Base-by-base conservation (phyloP, 1,140 invertebrate species). In the Drosophila suzukii region DNA sequence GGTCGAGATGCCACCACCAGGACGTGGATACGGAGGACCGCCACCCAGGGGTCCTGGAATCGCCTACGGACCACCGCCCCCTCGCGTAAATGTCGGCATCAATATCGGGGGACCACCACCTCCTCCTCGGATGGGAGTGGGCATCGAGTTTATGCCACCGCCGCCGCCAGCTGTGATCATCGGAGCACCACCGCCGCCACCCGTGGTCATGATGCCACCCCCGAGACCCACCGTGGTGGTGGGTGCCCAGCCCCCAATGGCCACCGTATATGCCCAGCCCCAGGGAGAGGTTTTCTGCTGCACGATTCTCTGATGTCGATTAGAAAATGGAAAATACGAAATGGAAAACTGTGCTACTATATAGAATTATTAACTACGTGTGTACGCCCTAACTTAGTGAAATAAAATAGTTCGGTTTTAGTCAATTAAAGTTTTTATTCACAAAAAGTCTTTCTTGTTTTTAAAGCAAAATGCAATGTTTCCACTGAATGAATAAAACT, bases 1-100 rank as follows among this genome's bases (percentile, higher is more conserved):
- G 78, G 47, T 61, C 59, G 36, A 59, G 68, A 91, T 91, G 88
- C 88, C 88, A 38, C 88, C 85, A 11, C 82, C 81, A 57, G 81
- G 76, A 54, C 81, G 70, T 32, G 83, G 78, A 30, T 85, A 77
- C 15, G 78, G 88, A 43, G 81, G 84, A 36, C 78, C 75, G 6
- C 75, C 61, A 6, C 59, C 62, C n/a, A 56, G 53, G 15, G 73
- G 81, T 1, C 71, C 85, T 0, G 80, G 76, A 46, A 76, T 75
- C 3, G 49, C 66, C 53, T 78, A 58, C 54, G 67, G 68, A 39
- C 84, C 83, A 12, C 83, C 79, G 32, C 78, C 78, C 11, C 82
- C 73, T 2, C 46, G 51, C 8, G 78, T 91, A 1, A 91, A 91
- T 61, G 78, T 91, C 3, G 81, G 75, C 24, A 79, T 89, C 13